These are phyloP conservation scores for Gymnocypris eckloni DNA, from an alignment of 2,797 vertebrate genomes.

Conservation along the genomic window DNA sequence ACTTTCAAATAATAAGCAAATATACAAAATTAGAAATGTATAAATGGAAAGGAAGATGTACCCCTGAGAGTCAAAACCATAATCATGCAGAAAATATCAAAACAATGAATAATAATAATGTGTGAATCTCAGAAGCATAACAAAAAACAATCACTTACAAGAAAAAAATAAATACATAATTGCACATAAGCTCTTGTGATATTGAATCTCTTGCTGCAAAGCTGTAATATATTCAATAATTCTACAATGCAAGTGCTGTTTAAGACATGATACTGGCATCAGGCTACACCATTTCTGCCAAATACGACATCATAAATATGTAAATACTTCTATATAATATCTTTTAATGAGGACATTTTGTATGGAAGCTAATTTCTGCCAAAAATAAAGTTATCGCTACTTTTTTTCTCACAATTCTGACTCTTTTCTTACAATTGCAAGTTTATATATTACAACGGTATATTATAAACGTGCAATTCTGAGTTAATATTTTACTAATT, in stretches of 20 bases:
- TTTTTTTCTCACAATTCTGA: not conserved
- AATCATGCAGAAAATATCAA: conserved; percentile 27
- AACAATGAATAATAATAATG: conserved; percentile 15
- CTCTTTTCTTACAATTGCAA: not conserved
- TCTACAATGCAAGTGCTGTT: conserved; percentile 40
- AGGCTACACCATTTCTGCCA: conserved; percentile 5
- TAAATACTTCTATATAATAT: conserved; percentile 29
- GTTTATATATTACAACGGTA: no score
- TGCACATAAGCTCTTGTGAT: conserved; percentile 17
- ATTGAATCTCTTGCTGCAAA: conserved; percentile 42
- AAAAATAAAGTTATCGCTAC: not conserved
- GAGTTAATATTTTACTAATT: not conserved
- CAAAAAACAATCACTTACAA: conserved; percentile 9
- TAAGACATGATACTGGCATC: conserved; percentile 43
- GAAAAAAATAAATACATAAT: not conserved
- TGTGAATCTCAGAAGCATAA: conserved; percentile 1
- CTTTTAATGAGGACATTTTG: conserved; percentile 24
- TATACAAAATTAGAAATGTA: conserved; percentile 20
- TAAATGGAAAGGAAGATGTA: conserved; percentile 12
- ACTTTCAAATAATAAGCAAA: conserved; percentile 17
- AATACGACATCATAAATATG: conserved; percentile 49
- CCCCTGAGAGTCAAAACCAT: conserved; percentile 47
- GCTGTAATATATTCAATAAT: conserved; percentile 19
- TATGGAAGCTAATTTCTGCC: not conserved
- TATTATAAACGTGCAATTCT: not conserved